Percentiles rank a stretch among this genome's conserved stretches.
phyloP scores from a whole-genome alignment of 2,888 invertebrate species.

The Plebejus anna region DNA sequence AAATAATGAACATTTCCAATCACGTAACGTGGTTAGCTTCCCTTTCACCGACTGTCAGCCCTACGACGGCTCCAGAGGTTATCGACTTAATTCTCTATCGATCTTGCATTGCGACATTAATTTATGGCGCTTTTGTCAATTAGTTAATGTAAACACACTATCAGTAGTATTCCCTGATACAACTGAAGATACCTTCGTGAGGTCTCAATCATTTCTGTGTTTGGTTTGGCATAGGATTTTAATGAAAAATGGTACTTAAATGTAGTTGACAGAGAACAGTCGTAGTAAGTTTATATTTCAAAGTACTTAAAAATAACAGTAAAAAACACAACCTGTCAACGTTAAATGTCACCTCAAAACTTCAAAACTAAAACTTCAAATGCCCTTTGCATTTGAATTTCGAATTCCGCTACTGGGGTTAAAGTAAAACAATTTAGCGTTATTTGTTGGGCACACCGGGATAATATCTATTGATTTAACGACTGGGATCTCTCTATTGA shows the following conservation, averaged over 20 bases:
- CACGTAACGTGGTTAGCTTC: background rate
- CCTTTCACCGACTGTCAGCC: slow-evolving; percentile 42
- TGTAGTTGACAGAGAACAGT: background rate
- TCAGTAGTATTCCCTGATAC: slow-evolving; percentile 9
- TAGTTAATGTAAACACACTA: slow-evolving; percentile 10
- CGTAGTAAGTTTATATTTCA: background rate
- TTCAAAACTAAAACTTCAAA: background rate
- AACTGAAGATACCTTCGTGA: slow-evolving; percentile 1
- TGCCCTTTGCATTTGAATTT: background rate
- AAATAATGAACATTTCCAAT: slow-evolving; percentile 44
- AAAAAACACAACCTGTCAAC: background rate
- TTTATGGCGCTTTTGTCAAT: slow-evolving; percentile 19
- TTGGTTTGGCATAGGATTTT: background rate
- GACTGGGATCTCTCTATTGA: slow-evolving; percentile 73
- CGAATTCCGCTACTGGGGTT: background rate
- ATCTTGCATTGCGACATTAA: slow-evolving; percentile 46
- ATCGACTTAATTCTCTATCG: slow-evolving; percentile 56
- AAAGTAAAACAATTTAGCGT: slow-evolving; percentile 20
- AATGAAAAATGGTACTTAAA: background rate
- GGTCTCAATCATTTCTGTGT: background rate
- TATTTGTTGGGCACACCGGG: slow-evolving; percentile 39
- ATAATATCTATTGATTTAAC: slow-evolving; percentile 72
- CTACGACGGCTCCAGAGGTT: slow-evolving; percentile 46
- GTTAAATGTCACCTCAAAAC: background rate
- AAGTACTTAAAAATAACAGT: background rate